phyloP scores from a whole-genome alignment of 2,113 vertebrate species.

The Choloepus hoffmanni region DNA sequence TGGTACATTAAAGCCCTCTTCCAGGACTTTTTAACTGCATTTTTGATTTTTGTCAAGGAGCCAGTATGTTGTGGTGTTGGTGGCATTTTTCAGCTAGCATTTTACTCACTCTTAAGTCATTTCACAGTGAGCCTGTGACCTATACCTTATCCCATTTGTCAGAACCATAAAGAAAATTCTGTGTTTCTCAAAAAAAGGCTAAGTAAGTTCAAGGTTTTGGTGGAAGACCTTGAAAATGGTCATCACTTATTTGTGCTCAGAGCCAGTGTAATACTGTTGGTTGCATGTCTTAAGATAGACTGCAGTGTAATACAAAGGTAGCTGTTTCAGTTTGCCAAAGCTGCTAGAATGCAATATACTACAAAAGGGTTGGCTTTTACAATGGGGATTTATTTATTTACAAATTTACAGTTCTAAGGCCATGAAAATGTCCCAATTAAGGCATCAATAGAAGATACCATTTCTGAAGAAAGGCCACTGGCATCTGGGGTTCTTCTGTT shows the following conservation, averaged over 20 bases:
- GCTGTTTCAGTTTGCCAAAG: no score
- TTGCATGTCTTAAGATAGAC: not conserved
- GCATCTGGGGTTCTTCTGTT: no score
- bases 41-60: not conserved
- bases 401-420: no score
- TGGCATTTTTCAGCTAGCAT: not conserved
- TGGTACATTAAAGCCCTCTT: not conserved
- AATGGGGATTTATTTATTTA: no score
- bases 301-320: not conserved
- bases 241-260: not conserved
- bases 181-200: conserved; percentile 14
- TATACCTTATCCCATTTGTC: not conserved
- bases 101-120: not conserved
- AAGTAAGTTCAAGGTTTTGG: not conserved
- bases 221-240: not conserved
- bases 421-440: no score
- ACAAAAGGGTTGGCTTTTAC: no score
- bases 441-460: no score
- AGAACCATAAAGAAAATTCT: not conserved
- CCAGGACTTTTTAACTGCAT: not conserved
- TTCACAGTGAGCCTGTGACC: not conserved
- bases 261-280: not conserved
- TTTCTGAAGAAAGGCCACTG: no score
- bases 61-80: not conserved
- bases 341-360: no score